Conservation (phyloP, 2,113 vertebrate genomes). For the Oreochromis tanganicae region DNA sequence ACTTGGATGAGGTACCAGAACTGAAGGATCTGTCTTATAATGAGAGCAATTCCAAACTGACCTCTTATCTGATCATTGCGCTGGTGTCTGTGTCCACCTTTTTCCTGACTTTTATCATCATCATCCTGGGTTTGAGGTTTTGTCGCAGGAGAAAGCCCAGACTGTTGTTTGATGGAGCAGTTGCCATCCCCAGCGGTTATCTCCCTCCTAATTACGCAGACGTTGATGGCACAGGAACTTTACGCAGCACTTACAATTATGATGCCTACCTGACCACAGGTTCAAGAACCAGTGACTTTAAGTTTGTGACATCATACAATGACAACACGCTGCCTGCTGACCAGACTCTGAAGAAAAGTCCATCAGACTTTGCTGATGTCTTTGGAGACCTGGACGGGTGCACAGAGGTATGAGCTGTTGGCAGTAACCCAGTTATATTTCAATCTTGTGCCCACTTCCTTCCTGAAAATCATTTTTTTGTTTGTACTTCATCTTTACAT, state of each 20-base stretch:
- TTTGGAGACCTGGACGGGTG: background rate
- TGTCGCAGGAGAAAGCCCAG: background rate
- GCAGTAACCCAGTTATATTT: background rate
- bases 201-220: accelerated
- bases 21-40: too few relatives aligned
- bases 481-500: background rate
- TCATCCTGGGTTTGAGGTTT: background rate
- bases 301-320: background rate
- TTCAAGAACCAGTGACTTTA: background rate
- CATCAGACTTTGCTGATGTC: background rate
- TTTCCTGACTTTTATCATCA: accelerated
- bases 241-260: accelerated
- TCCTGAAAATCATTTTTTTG: accelerated
- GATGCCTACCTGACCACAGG: accelerated
- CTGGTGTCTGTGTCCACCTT: background rate
- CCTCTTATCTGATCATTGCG: too few relatives aligned
- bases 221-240: background rate
- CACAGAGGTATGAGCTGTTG: background rate
- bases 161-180: background rate
- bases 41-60: too few relatives aligned
- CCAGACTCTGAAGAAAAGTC: background rate
- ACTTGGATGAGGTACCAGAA: too few relatives aligned
- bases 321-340: background rate
- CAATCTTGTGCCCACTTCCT: background rate
- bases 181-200: accelerated